Evolutionary conservation across 1,140 invertebrate genomes (phyloP), one percentile per base, ranked within the genome.

Genomic region (Meloidogyne floridensis): DNA sequence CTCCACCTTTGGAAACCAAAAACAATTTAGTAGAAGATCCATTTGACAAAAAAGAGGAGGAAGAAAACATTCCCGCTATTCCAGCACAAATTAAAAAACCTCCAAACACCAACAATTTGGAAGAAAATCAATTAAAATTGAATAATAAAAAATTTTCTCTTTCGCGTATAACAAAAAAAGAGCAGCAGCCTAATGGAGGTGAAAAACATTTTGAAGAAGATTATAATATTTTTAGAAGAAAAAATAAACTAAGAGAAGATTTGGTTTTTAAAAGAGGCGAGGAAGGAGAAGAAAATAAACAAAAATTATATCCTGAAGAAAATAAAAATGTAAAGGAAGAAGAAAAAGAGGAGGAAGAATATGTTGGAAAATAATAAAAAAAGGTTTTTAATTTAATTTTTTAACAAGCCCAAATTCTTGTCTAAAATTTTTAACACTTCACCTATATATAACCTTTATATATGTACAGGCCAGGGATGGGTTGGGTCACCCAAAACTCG

Each of bases 21-120:
- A 20, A 13, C 2, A 15, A 54, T 70, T 13, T 5, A 7, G 77
- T 32, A 65, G 65, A 79, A n/a, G 77, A 79, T 47, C 77, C 77
- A 8, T 79, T 79, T 43, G 53, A 77, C 7, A 65, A 65, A n/a
- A 65, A 65, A n/a, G n/a, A 65, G 7, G 15, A 59, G 15, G 56
- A 18, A n/a, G 10, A 6, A 6, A 18, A 65, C 18, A 11, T 11
- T 65, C 15, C 15, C 0, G 5, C 4, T n/a, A 18, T 65, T n/a
- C 15, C 59, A n/a, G 59, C 59, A 65, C 59, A 65, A 65, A 65
- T 65, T n/a, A 65, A 65, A n/a, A 65, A 65, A n/a, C 3, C 59
- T n/a, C 59, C 59, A 65, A 65, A 65, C 1, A 6, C 7, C 0
- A 65, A 65, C 7, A 47, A 47, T 47, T 6, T 47, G 47, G 47